Percentiles rank a stretch among this genome's conserved stretches.
phyloP scores from a whole-genome alignment of 2,888 invertebrate species.

The Perithous albicinctus region DNA sequence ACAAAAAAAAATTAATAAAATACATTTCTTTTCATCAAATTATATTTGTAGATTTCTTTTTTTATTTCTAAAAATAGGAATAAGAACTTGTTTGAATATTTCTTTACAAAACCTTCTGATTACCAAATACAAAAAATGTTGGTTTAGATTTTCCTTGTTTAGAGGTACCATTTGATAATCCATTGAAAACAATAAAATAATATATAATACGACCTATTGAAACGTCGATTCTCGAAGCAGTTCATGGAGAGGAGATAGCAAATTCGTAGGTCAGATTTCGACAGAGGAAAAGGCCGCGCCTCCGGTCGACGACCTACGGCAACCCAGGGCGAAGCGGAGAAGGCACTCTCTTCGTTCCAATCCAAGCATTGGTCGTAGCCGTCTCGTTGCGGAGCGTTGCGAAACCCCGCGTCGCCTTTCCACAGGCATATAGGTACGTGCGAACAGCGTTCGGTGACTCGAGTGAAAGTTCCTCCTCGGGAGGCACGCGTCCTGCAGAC shows the following conservation, averaged over 20 bases:
- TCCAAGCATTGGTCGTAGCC: conserved; percentile 65
- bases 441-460: conserved; percentile 6
- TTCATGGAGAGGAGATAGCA: neutral
- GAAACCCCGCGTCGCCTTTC: conserved; percentile 44
- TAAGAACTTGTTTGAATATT: too few species aligned
- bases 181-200: neutral
- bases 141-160: too few species aligned
- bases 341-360: conserved; percentile 58
- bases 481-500: conserved; percentile 35
- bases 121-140: too few species aligned
- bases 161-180: neutral
- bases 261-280: conserved; percentile 53
- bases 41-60: too few species aligned
- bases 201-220: neutral
- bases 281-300: conserved; percentile 48
- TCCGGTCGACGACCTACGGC: conserved; percentile 70
- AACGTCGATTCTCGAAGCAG: neutral
- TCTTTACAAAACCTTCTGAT: too few species aligned
- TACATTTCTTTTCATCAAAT: too few species aligned
- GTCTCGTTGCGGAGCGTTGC: conserved; percentile 65
- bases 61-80: too few species aligned
- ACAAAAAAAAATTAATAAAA: too few species aligned
- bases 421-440: conserved; percentile 4
- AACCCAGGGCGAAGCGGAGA: conserved; percentile 51
- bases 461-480: conserved; percentile 62